These are phyloP conservation scores for Ispidina lecontei DNA, from an alignment of 2,797 vertebrate species.

Conservation along the genomic window DNA sequence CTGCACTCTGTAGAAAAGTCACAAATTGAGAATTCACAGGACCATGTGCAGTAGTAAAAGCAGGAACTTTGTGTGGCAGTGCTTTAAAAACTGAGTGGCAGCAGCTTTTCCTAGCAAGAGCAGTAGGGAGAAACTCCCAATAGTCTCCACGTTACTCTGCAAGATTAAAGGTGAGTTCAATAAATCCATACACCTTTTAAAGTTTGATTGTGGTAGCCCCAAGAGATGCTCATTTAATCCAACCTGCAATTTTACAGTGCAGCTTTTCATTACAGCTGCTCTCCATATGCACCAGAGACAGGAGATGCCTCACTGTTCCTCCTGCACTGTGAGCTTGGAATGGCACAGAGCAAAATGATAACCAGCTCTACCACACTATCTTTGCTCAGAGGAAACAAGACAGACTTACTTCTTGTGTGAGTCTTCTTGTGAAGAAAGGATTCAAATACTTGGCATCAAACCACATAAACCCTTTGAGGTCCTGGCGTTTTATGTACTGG, in stretches of 20 bases:
- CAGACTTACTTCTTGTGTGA: conserved; percentile 91
- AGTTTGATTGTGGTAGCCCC: not conserved
- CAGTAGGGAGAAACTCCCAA: not conserved
- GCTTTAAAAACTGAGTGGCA: not conserved
- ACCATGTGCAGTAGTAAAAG: not conserved
- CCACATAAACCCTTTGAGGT: conserved; percentile 98
- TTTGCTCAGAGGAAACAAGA: not conserved
- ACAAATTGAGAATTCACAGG: not conserved
- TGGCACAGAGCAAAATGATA: not conserved
- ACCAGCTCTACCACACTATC: not conserved
- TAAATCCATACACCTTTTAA: not conserved
- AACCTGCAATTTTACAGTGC: not conserved
- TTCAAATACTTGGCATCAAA: conserved; percentile 98
- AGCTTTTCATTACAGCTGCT: conserved; percentile 24
- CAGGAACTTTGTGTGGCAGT: not conserved
- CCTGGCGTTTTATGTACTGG: conserved; percentile 91
- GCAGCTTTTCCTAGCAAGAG: not conserved
- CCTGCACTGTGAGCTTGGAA: not conserved
- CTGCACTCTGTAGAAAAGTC: not conserved
- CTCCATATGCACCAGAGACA: not conserved
- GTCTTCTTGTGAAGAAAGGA: conserved; percentile 95
- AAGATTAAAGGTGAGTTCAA: not conserved
- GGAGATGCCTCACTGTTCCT: not conserved
- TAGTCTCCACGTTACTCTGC: not conserved
- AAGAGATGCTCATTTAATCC: not conserved